Conservation (phyloP, 2,888 invertebrate genomes). For the Drosophila affinis region DNA sequence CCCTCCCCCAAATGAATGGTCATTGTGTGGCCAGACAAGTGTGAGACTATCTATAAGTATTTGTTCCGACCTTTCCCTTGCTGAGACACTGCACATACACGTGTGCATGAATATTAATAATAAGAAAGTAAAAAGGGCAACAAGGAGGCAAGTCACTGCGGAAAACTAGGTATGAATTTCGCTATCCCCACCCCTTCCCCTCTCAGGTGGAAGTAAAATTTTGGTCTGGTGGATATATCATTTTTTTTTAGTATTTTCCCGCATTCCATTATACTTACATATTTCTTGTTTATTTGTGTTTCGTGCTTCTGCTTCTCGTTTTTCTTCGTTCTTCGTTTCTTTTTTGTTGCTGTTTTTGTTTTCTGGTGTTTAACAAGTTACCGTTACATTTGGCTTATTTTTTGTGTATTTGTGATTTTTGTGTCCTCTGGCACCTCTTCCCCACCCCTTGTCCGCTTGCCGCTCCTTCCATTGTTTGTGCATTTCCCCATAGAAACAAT, state of each 20-base stretch:
- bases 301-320: conserved; percentile 8
- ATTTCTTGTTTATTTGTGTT: conserved; percentile 6
- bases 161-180: conserved; percentile 11
- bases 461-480: conserved; percentile 30
- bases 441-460: background rate
- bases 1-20: conserved; percentile 10
- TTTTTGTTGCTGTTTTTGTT: conserved; percentile 13
- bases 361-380: conserved; percentile 66
- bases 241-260: conserved; percentile 26
- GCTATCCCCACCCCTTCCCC: background rate
- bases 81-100: conserved; percentile 11
- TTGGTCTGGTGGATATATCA: conserved; percentile 28
- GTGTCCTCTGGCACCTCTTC: conserved; percentile 19
- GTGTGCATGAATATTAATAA: conserved; percentile 44
- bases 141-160: conserved; percentile 3
- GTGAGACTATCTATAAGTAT: conserved; percentile 11
- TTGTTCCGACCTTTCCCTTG: conserved; percentile 19
- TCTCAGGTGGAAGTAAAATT: conserved; percentile 27
- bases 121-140: conserved; percentile 6
- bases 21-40: conserved; percentile 3
- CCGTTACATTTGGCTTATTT: conserved; percentile 54
- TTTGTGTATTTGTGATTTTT: conserved; percentile 40
- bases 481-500: conserved; percentile 75
- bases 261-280: conserved; percentile 21
- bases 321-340: conserved; percentile 8